phyloP scores from a whole-genome alignment of 2,888 invertebrate species.

The Abrostola tripartita region DNA sequence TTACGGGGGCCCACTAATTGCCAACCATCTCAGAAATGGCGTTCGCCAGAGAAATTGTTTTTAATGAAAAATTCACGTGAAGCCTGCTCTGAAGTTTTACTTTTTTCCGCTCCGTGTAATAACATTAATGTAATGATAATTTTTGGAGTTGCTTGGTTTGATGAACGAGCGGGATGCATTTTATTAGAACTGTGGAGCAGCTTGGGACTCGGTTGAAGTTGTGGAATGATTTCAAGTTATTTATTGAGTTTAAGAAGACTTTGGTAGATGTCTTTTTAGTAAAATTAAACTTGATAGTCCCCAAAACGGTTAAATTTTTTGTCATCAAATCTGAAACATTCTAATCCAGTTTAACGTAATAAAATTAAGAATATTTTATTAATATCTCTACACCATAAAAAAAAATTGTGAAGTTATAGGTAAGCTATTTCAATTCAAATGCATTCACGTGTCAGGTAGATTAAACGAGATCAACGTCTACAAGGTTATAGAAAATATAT shows the following conservation, averaged over 20 bases:
- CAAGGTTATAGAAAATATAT: too few relatives aligned
- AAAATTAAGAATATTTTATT: too few relatives aligned
- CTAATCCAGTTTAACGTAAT: too few relatives aligned
- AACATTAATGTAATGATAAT: slow-evolving; percentile 58
- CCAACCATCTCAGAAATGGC: slow-evolving; percentile 72
- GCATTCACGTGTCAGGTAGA: too few relatives aligned
- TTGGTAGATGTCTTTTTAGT: neutral
- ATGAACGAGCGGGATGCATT: slow-evolving; percentile 53
- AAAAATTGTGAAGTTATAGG: too few relatives aligned
- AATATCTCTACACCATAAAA: too few relatives aligned
- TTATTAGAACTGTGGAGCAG: slow-evolving; percentile 45
- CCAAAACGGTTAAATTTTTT: too few relatives aligned
- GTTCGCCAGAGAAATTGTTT: slow-evolving; percentile 72
- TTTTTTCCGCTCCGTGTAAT: slow-evolving; percentile 55
- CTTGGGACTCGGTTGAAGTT: slow-evolving; percentile 28
- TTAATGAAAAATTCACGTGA: slow-evolving; percentile 75
- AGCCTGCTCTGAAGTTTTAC: slow-evolving; percentile 58
- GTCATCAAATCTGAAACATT: too few relatives aligned
- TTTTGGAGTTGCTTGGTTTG: slow-evolving; percentile 38
- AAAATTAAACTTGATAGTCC: slow-evolving; percentile 2
- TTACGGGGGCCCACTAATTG: slow-evolving; percentile 73
- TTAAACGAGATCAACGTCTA: too few relatives aligned
- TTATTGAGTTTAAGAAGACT: slow-evolving; percentile 25
- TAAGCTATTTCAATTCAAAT: too few relatives aligned
- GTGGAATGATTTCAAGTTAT: slow-evolving; percentile 14